A percentile compares a stretch with the other conserved stretches of the same genome.
Evolutionary conservation across 2,888 invertebrate species (phyloP).

Genomic region (Lepidochitona cinerea): DNA sequence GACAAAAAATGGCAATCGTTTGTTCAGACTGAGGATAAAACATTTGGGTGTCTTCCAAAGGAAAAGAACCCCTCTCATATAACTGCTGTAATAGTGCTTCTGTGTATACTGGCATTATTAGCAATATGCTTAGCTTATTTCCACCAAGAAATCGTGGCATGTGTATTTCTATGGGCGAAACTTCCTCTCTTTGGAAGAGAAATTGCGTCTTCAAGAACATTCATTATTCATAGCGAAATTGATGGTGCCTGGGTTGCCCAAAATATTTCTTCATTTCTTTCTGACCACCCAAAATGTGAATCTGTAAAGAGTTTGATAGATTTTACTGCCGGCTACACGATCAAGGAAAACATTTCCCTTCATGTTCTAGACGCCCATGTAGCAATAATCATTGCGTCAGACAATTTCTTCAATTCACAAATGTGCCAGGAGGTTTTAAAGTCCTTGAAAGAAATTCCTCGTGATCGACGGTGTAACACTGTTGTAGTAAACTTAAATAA

Average conservation of each 20-base stretch:
- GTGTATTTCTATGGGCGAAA: not conserved
- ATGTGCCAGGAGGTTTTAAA: not conserved
- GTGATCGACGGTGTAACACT: not conserved
- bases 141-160: not conserved
- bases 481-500: not conserved
- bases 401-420: not conserved
- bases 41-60: not conserved
- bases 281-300: not conserved
- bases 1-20: not conserved
- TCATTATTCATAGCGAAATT: not conserved
- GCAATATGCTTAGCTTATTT: not conserved
- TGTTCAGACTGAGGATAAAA: not conserved
- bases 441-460: not conserved
- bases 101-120: not conserved
- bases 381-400: not conserved
- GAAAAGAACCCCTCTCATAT: not conserved
- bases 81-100: not conserved
- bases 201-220: not conserved
- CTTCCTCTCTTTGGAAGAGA: not conserved
- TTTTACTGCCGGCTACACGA: not conserved
- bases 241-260: not conserved
- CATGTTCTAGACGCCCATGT: not conserved
- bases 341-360: not conserved
- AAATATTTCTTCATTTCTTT: not conserved
- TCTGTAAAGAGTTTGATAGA: not conserved